phyloP scores from a whole-genome alignment of 2,797 vertebrate genomes.

The Melanitta fusca region DNA sequence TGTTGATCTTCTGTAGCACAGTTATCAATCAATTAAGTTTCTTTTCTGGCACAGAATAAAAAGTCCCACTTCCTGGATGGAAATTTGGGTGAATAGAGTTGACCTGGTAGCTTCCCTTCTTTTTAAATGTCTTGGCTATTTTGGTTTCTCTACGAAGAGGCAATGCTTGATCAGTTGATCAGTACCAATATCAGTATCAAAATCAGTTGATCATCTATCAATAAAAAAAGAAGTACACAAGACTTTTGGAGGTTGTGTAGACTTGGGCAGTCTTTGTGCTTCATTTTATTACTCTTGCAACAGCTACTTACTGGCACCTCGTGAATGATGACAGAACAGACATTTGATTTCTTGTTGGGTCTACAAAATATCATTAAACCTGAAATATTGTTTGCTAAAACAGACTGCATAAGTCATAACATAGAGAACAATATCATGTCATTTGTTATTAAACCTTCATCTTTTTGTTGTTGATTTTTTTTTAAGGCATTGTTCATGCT shows the following conservation, averaged over 20 bases:
- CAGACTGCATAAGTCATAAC: background rate
- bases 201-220: background rate
- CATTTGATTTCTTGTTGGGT: background rate
- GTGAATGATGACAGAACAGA: background rate
- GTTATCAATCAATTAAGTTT: background rate
- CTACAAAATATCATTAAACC: background rate
- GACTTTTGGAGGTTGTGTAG: background rate
- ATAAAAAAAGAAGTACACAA: background rate
- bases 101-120: background rate
- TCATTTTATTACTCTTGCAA: background rate
- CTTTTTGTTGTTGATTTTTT: background rate
- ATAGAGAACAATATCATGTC: background rate
- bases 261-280: background rate
- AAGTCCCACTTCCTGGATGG: background rate
- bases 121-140: background rate
- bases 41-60: constrained; percentile 4
- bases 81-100: background rate
- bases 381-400: background rate
- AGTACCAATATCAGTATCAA: too few relatives aligned
- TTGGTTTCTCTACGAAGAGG: background rate
- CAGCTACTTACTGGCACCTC: background rate
- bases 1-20: background rate
- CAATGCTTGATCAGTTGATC: background rate
- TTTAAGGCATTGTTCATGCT: background rate
- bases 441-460: background rate